Evolutionary conservation across 2,888 invertebrate species (phyloP).

Genomic region (Agapostemon virescens): DNA sequence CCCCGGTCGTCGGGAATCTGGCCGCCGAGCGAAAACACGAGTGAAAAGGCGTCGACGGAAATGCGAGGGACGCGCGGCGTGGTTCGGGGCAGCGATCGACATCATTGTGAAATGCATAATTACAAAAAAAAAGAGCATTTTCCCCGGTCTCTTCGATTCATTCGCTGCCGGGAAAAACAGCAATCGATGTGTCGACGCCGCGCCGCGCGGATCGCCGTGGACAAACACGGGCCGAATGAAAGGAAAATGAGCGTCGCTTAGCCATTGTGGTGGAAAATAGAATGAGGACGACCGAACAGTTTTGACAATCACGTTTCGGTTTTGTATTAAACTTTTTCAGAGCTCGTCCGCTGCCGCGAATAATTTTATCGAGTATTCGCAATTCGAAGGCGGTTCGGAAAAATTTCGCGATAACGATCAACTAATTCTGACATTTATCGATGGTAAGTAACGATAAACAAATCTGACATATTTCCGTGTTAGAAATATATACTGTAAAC

Average conservation of each 20-base stretch:
- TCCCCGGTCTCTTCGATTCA: not conserved
- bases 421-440: no score
- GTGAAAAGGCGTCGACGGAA: not conserved
- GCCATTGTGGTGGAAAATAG: not conserved
- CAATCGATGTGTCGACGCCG: not conserved
- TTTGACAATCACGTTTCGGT: constrained; percentile 2
- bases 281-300: not conserved
- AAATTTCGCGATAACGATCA: not conserved
- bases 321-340: not conserved
- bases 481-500: no score
- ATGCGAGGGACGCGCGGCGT: not conserved
- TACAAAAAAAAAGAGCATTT: not conserved
- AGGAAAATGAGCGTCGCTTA: not conserved
- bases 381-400: not conserved
- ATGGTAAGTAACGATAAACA: no score
- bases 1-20: not conserved
- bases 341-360: not conserved
- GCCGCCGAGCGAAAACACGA: not conserved
- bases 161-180: not conserved
- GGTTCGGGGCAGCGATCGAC: not conserved
- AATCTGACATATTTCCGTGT: no score
- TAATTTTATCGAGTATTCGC: not conserved
- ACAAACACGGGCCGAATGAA: constrained; percentile 6
- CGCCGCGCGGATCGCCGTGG: not conserved
- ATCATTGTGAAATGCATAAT: constrained; percentile 9